These are phyloP conservation scores for Lutraria lutraria DNA, from an alignment of 2,888 invertebrate genomes.

Conservation along the genomic window DNA sequence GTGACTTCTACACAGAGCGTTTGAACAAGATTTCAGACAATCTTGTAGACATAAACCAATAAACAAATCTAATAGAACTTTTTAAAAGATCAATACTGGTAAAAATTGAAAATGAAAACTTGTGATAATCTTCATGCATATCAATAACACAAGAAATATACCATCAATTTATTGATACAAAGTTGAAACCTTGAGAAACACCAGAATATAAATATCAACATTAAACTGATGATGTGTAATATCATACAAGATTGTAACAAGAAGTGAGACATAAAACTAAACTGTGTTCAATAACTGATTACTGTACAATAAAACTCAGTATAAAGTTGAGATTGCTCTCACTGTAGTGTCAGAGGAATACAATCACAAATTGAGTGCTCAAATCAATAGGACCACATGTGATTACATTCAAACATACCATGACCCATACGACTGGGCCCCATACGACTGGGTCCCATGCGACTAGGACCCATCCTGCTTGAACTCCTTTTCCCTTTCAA, in stretches of 20 bases:
- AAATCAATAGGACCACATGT: neutral
- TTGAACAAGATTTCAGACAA: too few species aligned
- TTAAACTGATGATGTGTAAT: neutral
- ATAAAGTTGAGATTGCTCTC: neutral
- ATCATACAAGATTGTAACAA: too few species aligned
- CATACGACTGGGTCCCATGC: neutral
- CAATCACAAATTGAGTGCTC: conserved; percentile 4
- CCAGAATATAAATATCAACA: too few species aligned
- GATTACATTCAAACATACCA: conserved; percentile 34
- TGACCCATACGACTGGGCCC: conserved; percentile 25
- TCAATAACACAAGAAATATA: too few species aligned
- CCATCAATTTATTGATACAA: too few species aligned
- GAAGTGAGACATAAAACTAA: neutral
- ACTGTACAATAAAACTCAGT: neutral
- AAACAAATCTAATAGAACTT: too few species aligned
- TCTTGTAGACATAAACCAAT: too few species aligned
- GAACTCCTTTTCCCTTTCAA: conserved; percentile 26
- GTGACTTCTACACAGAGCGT: too few species aligned
- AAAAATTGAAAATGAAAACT: too few species aligned
- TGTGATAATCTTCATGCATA: too few species aligned
- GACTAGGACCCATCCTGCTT: conserved; percentile 18
- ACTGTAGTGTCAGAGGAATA: neutral
- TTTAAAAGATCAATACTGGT: too few species aligned
- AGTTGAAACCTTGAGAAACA: neutral
- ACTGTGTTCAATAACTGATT: neutral